Evolutionary conservation across 2,888 invertebrate genomes (phyloP).

Genomic region (Platerodrilus igneus): DNA sequence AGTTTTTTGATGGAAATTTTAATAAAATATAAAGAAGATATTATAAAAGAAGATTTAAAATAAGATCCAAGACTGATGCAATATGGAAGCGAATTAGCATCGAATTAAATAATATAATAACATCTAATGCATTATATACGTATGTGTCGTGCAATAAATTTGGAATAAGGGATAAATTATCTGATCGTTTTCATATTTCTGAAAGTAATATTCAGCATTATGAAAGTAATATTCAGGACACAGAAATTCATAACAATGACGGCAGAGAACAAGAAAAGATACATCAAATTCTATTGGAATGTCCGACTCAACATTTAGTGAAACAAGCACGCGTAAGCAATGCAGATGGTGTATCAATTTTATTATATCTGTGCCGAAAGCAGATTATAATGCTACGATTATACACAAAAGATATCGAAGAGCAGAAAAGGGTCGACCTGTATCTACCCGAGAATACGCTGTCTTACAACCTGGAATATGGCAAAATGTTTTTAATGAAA

Average conservation of each 20-base stretch:
- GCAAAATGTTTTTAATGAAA: too few relatives aligned
- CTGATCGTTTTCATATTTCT: neutral
- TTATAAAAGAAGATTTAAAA: constrained; percentile 1
- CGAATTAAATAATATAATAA: neutral
- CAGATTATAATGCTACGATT: neutral
- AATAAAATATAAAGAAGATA: neutral
- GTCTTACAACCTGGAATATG: neutral
- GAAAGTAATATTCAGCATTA: neutral
- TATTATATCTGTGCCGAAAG: neutral
- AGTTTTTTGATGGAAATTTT: neutral
- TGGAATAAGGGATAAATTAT: constrained; percentile 5
- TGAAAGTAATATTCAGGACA: neutral
- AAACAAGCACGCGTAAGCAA: neutral
- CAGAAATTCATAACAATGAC: too few relatives aligned
- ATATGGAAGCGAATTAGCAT: neutral
- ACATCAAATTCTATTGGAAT: constrained; percentile 2
- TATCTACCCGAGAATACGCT: neutral
- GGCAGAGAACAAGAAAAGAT: neutral
- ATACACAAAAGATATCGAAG: neutral
- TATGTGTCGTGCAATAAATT: constrained; percentile 2
- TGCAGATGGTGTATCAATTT: neutral
- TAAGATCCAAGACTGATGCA: neutral
- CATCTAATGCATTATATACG: neutral
- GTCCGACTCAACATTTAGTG: too few relatives aligned
- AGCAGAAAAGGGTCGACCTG: neutral